Evolutionary conservation across 30 jellyfish, hydroid and myxozoan genomes (phyloP), one percentile per base, ranked within the genome.

Genomic region (Cassiopea xamachana): DNA sequence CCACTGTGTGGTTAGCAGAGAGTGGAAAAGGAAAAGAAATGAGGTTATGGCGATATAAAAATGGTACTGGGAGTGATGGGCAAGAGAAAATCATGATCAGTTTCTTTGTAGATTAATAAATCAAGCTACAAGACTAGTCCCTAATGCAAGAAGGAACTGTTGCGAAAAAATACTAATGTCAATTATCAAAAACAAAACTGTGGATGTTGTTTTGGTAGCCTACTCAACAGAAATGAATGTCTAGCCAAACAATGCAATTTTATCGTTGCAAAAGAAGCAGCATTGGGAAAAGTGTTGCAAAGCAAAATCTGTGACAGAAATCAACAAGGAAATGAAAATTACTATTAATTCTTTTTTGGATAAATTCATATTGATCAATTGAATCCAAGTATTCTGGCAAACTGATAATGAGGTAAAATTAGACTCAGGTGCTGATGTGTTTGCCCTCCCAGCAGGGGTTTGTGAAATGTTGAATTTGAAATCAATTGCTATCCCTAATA

Each of bases 281-380:
- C 92, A 69, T 72, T 84, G 92, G 92, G 61, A 84, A 69, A 46
- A 55, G 71, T 43, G 76, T 70, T 84, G 79, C 81, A 82, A 68
- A 74, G 18, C 74, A 64, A 64, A 17, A 64, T 64, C 43, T 64
- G 74, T 64, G 19, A 1, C 74, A 4, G 74, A 64, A 64, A 64
- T 64, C 39, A 27, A 55, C 64, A 64, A 64, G 15, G 74, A 64
- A 64, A 14, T 64, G 74, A 64, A 64, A 48, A 68, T 67, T 2
- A 39, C 47, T 6, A 82, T 1, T 45, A 45, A 47, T 60, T 67
- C 72, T 64, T 39, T 82, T 51, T 61, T 6, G 91, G 83, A 14
- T 71, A 64, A 67, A 27, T 82, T 43, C 51, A 16, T 64, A 82
- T 82, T 45, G 74, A 64, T 64, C 8, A 64, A 64, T 44, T 77